Conservation (phyloP, 2,888 invertebrate genomes). For the Pegoplata infirma region DNA sequence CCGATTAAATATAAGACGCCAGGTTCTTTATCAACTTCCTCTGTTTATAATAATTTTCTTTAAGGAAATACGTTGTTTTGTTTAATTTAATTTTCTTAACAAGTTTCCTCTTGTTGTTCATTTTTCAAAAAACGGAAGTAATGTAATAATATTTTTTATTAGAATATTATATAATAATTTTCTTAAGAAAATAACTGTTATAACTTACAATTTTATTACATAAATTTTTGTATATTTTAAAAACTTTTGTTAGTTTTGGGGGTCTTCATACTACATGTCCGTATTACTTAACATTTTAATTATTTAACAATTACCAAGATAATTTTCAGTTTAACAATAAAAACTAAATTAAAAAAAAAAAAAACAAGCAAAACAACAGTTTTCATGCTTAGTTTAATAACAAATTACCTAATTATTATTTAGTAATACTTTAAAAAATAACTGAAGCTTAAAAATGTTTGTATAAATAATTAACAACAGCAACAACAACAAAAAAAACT, state of each 20-base stretch:
- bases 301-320: constrained; percentile 5
- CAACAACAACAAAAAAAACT: background rate
- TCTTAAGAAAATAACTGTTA: constrained; percentile 5
- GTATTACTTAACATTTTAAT: constrained; percentile 15
- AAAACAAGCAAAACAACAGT: background rate
- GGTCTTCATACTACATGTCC: background rate
- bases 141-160: constrained; percentile 3
- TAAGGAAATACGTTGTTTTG: background rate
- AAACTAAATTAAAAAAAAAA: too few relatives aligned
- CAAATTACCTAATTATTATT: background rate
- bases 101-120: background rate
- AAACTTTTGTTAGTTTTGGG: background rate
- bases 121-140: background rate
- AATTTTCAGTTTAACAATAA: constrained; percentile 7
- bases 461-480: background rate
- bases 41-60: background rate
- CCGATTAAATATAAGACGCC: background rate
- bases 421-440: background rate
- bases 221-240: background rate
- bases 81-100: background rate
- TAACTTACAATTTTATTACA: background rate
- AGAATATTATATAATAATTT: constrained; percentile 42
- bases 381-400: background rate
- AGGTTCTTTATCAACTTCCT: background rate
- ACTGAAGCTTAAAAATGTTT: background rate